Conservation (phyloP, 2,888 invertebrate species). For the Eumacrocentrus americanus region DNA sequence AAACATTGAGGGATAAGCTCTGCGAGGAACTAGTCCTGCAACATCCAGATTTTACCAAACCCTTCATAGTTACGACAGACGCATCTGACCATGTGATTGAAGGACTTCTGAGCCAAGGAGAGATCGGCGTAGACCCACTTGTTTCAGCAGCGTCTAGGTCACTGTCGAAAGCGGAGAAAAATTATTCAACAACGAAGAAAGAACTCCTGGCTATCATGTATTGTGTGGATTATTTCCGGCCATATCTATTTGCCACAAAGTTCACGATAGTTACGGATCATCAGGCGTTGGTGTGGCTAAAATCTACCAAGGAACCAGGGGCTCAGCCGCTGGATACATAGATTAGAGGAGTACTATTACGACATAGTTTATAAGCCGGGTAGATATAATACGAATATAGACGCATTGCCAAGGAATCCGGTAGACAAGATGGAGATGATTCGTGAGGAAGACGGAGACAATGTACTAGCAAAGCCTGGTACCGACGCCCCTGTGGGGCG, state of each 20-base stretch:
- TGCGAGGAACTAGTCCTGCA: slow-evolving; percentile 22
- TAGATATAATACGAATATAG: too few species aligned
- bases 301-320: too few species aligned
- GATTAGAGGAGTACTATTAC: too few species aligned
- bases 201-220: slow-evolving; percentile 45
- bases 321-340: too few species aligned
- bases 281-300: slow-evolving; percentile 41
- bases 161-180: too few species aligned
- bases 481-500: too few species aligned
- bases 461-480: too few species aligned
- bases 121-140: slow-evolving; percentile 16
- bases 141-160: slow-evolving; percentile 19
- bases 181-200: slow-evolving; percentile 3
- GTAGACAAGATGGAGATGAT: too few species aligned
- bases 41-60: slow-evolving; percentile 35
- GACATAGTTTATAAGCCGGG: too few species aligned
- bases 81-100: slow-evolving; percentile 37
- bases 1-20: slow-evolving; percentile 18
- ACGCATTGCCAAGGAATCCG: too few species aligned
- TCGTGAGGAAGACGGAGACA: too few species aligned
- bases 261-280: slow-evolving; percentile 49
- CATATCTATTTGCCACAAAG: slow-evolving; percentile 46
- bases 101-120: slow-evolving; percentile 33
- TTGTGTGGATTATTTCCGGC: slow-evolving; percentile 45
- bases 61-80: slow-evolving; percentile 38